phyloP scores from a whole-genome alignment of 2,113 vertebrate species.

The Tiliqua scincoides region DNA sequence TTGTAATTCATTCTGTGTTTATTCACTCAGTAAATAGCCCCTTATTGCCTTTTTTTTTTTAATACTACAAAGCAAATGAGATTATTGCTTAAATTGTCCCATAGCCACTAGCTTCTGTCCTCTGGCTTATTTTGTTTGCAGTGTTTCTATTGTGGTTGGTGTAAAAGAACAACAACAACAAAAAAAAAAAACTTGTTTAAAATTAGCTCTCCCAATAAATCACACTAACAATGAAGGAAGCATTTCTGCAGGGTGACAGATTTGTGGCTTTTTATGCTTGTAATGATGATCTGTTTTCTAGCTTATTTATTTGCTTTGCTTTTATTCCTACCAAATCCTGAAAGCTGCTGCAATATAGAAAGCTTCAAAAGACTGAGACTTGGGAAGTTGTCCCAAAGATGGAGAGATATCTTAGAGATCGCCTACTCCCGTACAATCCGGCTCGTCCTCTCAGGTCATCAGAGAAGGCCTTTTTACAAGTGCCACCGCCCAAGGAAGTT shows the following conservation, averaged over 20 bases:
- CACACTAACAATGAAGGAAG: conserved; percentile 78
- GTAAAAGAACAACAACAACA: too few species aligned
- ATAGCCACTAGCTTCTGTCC: conserved; percentile 69
- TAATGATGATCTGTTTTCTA: conserved; percentile 76
- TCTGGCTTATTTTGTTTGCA: conserved; percentile 70
- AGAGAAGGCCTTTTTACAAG: too few species aligned
- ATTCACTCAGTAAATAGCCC: conserved; percentile 77
- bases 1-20: conserved; percentile 77
- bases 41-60: conserved; percentile 68
- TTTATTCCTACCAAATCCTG: conserved; percentile 54
- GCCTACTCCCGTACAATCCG: too few species aligned
- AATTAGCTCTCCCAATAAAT: conserved; percentile 80
- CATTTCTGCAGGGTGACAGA: conserved; percentile 77
- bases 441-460: too few species aligned
- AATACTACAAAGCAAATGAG: conserved; percentile 77
- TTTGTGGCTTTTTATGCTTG: conserved; percentile 80
- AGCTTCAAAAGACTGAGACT: conserved; percentile 39
- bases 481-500: too few species aligned
- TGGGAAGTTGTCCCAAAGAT: not conserved
- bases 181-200: conserved; percentile 70
- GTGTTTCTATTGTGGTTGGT: conserved; percentile 74
- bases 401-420: not conserved
- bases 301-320: conserved; percentile 70
- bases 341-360: conserved; percentile 58
- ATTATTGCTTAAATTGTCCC: conserved; percentile 77